Conservation (phyloP, 2,113 vertebrate genomes). For the Onychostruthus taczanowskii region DNA sequence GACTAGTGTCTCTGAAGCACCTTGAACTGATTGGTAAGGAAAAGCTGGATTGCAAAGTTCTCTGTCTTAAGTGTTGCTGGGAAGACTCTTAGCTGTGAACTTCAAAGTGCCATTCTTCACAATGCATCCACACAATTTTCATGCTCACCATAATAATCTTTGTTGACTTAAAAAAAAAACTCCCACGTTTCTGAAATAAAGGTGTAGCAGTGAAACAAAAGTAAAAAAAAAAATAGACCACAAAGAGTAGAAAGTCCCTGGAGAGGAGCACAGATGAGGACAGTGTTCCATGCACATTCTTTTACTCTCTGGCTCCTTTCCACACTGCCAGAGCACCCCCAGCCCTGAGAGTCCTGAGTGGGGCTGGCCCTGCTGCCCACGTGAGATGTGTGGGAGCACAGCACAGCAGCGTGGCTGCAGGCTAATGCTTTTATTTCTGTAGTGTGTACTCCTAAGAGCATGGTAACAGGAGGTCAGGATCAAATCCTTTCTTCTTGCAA, state of each 20-base stretch:
- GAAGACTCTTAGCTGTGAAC: neutral
- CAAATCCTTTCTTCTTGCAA: constrained; percentile 2
- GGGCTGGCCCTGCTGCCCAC: neutral
- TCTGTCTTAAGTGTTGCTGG: rapidly evolving
- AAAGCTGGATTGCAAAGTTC: neutral
- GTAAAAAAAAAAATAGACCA: neutral
- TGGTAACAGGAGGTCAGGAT: neutral
- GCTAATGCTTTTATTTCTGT: constrained; percentile 39
- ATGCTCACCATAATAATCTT: neutral
- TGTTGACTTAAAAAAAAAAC: neutral
- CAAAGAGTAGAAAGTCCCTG: neutral
- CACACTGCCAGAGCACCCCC: neutral
- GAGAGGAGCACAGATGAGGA: neutral
- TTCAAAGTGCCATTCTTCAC: neutral
- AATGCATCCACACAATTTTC: neutral
- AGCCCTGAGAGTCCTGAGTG: neutral
- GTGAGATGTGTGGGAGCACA: neutral
- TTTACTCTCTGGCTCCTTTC: neutral
- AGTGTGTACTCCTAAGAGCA: neutral
- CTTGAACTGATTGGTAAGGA: neutral
- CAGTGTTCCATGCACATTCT: neutral
- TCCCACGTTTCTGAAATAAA: neutral
- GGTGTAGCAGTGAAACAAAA: neutral
- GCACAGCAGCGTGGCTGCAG: constrained; percentile 16
- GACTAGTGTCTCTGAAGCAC: neutral